Base-by-base conservation (phyloP, 2,113 vertebrate species). In the Patagioenas fasciata region DNA sequence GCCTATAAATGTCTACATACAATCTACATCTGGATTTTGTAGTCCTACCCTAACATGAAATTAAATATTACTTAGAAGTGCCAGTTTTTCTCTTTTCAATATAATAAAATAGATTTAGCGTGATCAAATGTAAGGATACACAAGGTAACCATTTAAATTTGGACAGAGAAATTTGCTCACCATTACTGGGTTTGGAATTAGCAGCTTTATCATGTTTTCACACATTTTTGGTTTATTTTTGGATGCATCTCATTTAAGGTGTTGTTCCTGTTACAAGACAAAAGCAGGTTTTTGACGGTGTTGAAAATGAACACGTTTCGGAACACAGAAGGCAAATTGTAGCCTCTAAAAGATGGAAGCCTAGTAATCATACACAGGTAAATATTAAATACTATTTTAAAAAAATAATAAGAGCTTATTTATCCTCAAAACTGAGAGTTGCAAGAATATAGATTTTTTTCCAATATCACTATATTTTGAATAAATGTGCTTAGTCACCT, bases 281-380 rank as follows among this genome's bases (percentile, higher is more conserved):
- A 97, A 98, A 97, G 88, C 91, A 87, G 80, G 61, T 70, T 85
- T 40, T 87, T 87, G 97, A 98, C 57, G 96, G 62, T 23, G 78
- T 42, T 78, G 95, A 96, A 79, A 97, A 91, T 72, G 97, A 97
- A 66, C 97, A 85, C 36, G 98, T 97, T 83, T 75, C 95, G 89
- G 97, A 98, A 90, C 93, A 96, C 64, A 96, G 97, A 97, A 98
- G 96, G 91, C 97, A 97, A 95, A 93, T 69, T 53, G 40, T 96
- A 48, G 69, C 85, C 77, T 97, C 95, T 80, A 84, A 73, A 88
- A 95, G 84, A 93, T 88, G 92, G 96, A 98, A 96, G n/a, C 67
- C 96, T 80, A 83, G 53, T 91, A 89, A 97, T 53, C 88, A 83
- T 54, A 66, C 87, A 93, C 98, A 98, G 98, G 99, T 99, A 98